phyloP scores from a whole-genome alignment of 2,888 invertebrate species.

The Sinopyrophorus schimmeli region DNA sequence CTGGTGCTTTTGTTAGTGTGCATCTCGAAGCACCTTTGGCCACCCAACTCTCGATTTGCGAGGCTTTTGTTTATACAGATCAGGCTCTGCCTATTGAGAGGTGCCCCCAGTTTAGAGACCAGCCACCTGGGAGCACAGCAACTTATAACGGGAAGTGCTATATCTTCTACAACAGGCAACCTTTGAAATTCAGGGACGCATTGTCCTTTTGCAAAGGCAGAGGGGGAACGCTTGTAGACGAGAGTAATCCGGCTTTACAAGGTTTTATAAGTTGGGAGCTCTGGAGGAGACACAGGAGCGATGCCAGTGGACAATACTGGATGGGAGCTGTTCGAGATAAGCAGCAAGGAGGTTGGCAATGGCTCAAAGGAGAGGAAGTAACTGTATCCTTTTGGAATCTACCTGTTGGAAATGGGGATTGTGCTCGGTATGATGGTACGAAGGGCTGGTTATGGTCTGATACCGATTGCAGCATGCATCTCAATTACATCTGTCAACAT shows the following conservation, averaged over 20 bases:
- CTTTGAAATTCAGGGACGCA: constrained; percentile 77
- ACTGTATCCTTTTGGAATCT: constrained; percentile 91
- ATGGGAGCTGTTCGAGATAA: constrained; percentile 90
- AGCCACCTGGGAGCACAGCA: constrained; percentile 89
- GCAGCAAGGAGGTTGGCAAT: constrained; percentile 82
- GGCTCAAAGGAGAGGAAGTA: constrained; percentile 87
- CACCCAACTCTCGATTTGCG: constrained; percentile 85
- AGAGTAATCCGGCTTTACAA: constrained; percentile 90
- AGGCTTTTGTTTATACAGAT: constrained; percentile 93
- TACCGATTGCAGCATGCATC: constrained; percentile 79
- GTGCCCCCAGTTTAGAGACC: constrained; percentile 90
- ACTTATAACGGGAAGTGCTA: constrained; percentile 96
- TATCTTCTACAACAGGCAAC: constrained; percentile 89
- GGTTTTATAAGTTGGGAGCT: constrained; percentile 95
- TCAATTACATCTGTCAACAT: constrained; percentile 93
- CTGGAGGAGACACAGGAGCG: constrained; percentile 87
- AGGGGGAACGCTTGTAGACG: constrained; percentile 73
- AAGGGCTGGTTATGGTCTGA: constrained; percentile 96
- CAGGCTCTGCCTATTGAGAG: constrained; percentile 88
- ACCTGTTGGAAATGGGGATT: constrained; percentile 80
- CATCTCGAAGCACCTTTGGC: constrained; percentile 78
- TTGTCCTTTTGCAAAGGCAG: constrained; percentile 77
- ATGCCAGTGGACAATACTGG: constrained; percentile 92
- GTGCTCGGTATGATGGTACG: constrained; percentile 88
- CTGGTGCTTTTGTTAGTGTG: constrained; percentile 91